Conservation (phyloP, 2,113 vertebrate genomes). For the Tachycineta bicolor region DNA sequence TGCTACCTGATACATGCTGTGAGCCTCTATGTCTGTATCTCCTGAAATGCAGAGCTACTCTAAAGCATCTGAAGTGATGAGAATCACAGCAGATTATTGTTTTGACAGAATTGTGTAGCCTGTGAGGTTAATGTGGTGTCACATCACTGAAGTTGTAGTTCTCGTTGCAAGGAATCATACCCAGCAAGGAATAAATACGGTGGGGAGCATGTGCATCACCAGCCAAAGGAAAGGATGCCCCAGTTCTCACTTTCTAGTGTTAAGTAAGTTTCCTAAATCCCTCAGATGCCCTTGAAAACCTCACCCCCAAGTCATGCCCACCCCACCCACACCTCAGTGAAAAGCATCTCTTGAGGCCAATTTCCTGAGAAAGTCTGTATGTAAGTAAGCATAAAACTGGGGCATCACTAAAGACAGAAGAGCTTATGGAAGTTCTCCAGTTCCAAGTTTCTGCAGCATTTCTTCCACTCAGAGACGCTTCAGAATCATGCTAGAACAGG, state of each 20-base stretch:
- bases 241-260: not conserved
- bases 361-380: not conserved
- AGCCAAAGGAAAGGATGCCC: not conserved
- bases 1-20: not conserved
- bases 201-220: not conserved
- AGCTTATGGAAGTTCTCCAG: not conserved
- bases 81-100: not conserved
- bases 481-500: not conserved
- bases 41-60: not conserved
- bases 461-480: not conserved
- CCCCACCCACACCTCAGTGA: not conserved
- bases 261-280: not conserved
- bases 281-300: not conserved
- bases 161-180: not conserved
- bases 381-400: not conserved
- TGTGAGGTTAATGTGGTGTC: not conserved
- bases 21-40: not conserved
- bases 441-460: constrained; percentile 20
- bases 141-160: not conserved
- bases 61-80: not conserved
- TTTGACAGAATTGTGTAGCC: not conserved
- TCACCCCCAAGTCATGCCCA: not conserved
- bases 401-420: not conserved
- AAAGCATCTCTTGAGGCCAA: not conserved
- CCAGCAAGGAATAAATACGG: not conserved